Conservation (phyloP, 2,888 invertebrate genomes). For the Heliconius charithonia region DNA sequence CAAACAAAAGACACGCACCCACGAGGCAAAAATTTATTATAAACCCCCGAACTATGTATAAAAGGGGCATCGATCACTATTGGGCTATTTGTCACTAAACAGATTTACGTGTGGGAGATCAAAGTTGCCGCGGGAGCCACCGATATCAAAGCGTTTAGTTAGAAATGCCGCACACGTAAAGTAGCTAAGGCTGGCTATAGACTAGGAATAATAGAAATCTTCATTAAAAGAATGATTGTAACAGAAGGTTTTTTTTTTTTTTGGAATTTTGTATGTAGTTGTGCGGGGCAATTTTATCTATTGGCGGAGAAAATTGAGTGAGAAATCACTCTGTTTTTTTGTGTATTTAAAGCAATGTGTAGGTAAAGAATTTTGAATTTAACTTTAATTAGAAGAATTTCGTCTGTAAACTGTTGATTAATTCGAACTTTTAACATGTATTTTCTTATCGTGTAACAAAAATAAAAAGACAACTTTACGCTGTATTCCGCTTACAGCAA, state of each 20-base stretch:
- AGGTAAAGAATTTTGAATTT: too few relatives aligned
- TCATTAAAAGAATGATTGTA: background rate
- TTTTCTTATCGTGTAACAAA: too few relatives aligned
- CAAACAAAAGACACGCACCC: slow-evolving; percentile 5
- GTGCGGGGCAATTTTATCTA: too few relatives aligned
- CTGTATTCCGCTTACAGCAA: too few relatives aligned
- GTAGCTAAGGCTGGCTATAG: slow-evolving; percentile 37
- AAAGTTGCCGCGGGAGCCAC: slow-evolving; percentile 56
- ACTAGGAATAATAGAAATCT: background rate
- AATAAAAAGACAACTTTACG: too few relatives aligned
- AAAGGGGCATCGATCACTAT: slow-evolving; percentile 51
- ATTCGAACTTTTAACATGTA: too few relatives aligned
- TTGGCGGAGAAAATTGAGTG: too few relatives aligned
- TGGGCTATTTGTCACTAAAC: slow-evolving; percentile 67
- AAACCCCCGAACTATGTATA: slow-evolving; percentile 32
- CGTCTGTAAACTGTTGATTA: too few relatives aligned
- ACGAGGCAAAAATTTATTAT: background rate
- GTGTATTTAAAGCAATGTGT: background rate
- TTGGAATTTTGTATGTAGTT: too few relatives aligned
- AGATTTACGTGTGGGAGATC: slow-evolving; percentile 73
- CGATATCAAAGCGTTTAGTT: slow-evolving; percentile 59
- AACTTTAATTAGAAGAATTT: too few relatives aligned
- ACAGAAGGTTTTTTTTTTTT: too few relatives aligned
- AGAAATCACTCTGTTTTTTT: background rate
- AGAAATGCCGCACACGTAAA: slow-evolving; percentile 48